phyloP scores from a whole-genome alignment of 1,140 invertebrate genomes.

The Pinna nobilis region DNA sequence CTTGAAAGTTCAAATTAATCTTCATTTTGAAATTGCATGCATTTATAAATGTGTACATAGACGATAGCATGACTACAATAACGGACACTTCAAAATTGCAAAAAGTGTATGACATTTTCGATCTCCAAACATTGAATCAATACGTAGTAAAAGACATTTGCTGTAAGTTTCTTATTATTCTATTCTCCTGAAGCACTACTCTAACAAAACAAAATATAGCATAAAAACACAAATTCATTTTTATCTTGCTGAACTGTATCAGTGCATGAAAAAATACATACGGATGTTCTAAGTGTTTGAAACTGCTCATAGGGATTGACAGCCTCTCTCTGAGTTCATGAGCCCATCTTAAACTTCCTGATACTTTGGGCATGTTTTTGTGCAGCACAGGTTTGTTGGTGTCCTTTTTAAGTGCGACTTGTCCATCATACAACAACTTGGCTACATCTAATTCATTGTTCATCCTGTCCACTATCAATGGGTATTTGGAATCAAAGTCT shows the following conservation, averaged over 20 bases:
- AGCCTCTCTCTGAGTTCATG: constrained; percentile 86
- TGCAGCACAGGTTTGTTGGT: constrained; percentile 78
- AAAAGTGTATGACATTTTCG: no score
- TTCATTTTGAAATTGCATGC: no score
- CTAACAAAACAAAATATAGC: no score
- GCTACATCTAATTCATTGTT: constrained; percentile 82
- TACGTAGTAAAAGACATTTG: no score
- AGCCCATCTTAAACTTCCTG: constrained; percentile 89
- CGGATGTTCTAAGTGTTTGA: constrained; percentile 72
- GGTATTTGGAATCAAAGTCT: constrained; percentile 90
- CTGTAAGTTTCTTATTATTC: no score
- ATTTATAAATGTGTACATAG: no score
- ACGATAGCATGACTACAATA: no score
- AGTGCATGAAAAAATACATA: constrained; percentile 57
- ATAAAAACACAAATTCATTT: background rate
- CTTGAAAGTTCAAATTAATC: no score
- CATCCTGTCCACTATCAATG: constrained; percentile 85
- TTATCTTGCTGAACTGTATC: no score
- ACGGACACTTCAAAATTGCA: no score
- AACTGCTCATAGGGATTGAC: constrained; percentile 80
- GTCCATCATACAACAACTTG: constrained; percentile 73
- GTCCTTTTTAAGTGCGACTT: constrained; percentile 61
- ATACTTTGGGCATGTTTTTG: constrained; percentile 87
- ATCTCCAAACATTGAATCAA: no score
- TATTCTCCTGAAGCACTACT: no score